Evolutionary conservation across 1,140 invertebrate species (phyloP).

Genomic region (Zaprionus lachaisei): DNA sequence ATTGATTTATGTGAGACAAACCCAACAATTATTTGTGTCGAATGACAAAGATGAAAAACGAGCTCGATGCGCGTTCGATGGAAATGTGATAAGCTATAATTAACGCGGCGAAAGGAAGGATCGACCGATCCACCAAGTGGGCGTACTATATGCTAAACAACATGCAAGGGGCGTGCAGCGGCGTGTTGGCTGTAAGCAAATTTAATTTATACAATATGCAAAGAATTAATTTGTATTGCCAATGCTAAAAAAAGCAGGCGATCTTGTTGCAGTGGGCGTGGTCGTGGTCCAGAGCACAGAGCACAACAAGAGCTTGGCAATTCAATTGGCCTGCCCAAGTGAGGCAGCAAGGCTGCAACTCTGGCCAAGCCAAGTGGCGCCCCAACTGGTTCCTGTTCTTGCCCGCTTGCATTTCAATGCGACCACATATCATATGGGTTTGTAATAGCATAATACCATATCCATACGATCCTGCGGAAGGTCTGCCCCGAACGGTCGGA

Average conservation of each 20-base stretch:
- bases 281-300: background rate
- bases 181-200: conserved; percentile 76
- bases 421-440: background rate
- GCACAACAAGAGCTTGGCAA: conserved; percentile 58
- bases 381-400: conserved; percentile 52
- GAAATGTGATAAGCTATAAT: conserved; percentile 84
- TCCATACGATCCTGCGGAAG: conserved; percentile 19
- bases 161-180: conserved; percentile 82
- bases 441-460: background rate
- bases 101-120: conserved; percentile 69
- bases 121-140: conserved; percentile 34
- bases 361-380: conserved; percentile 53
- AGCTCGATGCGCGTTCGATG: conserved; percentile 76
- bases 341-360: conserved; percentile 18
- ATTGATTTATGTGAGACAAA: conserved; percentile 64
- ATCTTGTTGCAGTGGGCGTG: conserved; percentile 44
- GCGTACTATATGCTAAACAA: conserved; percentile 83
- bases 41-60: conserved; percentile 82
- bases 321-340: conserved; percentile 71
- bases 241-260: conserved; percentile 15
- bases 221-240: conserved; percentile 78
- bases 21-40: conserved; percentile 43
- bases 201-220: conserved; percentile 84
- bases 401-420: conserved; percentile 35
- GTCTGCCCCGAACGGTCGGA: conserved; percentile 21